Percentiles rank a stretch among this genome's conserved stretches.
Conservation (phyloP, 2,888 invertebrate genomes). For the Acanthococcus lagerstroemiae region DNA sequence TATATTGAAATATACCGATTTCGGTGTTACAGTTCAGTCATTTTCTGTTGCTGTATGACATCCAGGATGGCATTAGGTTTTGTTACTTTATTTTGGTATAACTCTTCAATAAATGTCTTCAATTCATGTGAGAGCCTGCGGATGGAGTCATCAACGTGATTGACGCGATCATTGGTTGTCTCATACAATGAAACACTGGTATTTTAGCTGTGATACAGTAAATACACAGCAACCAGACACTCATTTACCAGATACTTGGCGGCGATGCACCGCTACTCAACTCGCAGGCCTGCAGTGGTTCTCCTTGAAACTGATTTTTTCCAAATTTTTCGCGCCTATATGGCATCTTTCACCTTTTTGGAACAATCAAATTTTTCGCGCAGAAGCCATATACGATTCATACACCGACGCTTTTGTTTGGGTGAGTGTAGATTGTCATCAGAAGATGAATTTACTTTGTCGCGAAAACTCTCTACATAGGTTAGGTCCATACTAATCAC, state of each 20-base stretch:
- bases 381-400: too few species aligned
- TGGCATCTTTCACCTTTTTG: neutral
- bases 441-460: too few species aligned
- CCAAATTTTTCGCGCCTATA: neutral
- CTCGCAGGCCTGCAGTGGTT: neutral
- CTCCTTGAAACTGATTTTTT: neutral
- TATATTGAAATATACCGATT: too few species aligned
- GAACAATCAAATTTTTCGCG: too few species aligned
- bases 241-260: neutral
- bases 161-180: neutral
- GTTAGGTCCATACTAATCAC: too few species aligned
- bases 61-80: neutral
- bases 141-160: neutral
- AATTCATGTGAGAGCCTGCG: neutral
- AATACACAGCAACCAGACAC: neutral
- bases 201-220: neutral
- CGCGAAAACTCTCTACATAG: too few species aligned
- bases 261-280: neutral
- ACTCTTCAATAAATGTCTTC: neutral
- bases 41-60: neutral
- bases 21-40: too few species aligned
- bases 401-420: too few species aligned
- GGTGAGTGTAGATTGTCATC: too few species aligned
- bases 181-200: neutral
- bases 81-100: neutral